These are phyloP conservation scores for Rambutsinella grinnellia DNA, from an alignment of 2,888 invertebrate species.

Conservation along the genomic window DNA sequence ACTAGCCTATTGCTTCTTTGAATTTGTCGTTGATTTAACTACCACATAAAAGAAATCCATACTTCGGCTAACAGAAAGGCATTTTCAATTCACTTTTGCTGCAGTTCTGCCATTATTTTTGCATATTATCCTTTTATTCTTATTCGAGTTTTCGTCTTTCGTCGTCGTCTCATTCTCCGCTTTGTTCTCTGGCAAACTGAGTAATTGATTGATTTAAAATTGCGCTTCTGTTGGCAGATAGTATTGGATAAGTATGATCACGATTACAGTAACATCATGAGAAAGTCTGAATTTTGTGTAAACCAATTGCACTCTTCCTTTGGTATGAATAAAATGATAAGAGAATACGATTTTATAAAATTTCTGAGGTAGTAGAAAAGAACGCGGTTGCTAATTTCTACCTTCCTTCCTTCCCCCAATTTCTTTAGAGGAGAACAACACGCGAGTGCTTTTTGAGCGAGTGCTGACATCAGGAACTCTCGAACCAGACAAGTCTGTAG, in stretches of 20 bases:
- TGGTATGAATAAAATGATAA: no score
- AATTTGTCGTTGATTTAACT: conserved; percentile 51
- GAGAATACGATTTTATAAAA: no score
- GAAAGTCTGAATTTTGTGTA: no score
- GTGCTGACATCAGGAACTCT: conserved; percentile 94
- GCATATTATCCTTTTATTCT: no score
- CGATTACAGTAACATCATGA: neutral
- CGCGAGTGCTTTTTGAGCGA: conserved; percentile 97
- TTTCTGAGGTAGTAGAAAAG: no score
- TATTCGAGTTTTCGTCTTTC: no score
- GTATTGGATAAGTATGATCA: conserved; percentile 18
- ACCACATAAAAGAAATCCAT: conserved; percentile 40
- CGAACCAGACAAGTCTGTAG: conserved; percentile 92
- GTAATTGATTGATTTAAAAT: conserved; percentile 19
- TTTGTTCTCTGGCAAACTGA: no score
- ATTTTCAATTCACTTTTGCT: conserved; percentile 14
- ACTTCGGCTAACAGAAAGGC: conserved; percentile 44
- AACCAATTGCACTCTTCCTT: neutral
- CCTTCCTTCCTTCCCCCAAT: no score
- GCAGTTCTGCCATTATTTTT: neutral
- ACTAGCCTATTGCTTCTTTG: conserved; percentile 32
- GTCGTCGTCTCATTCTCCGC: no score
- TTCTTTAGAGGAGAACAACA: conserved; percentile 95
- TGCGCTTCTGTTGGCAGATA: conserved; percentile 39
- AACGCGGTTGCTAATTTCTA: no score